Evolutionary conservation across 2,888 invertebrate species (phyloP).

Genomic region (Teinopalpus imperialis): DNA sequence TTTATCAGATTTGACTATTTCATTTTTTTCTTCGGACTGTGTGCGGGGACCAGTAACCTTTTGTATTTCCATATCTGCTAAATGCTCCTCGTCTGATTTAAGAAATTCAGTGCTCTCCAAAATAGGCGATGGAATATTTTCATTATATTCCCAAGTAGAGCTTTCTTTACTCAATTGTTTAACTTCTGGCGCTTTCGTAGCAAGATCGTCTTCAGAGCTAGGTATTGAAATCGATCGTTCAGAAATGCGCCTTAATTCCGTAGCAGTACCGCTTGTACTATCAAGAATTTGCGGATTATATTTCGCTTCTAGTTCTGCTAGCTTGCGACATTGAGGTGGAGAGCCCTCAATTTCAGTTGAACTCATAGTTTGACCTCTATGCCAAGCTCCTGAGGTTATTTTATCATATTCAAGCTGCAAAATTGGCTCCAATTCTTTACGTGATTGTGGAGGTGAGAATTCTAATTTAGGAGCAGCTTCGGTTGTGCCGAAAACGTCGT

Average conservation of each 20-base stretch:
- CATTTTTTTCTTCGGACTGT: slow-evolving; percentile 59
- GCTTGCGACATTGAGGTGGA: slow-evolving; percentile 86
- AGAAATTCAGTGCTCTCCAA: slow-evolving; percentile 83
- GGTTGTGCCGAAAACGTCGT: slow-evolving; percentile 89
- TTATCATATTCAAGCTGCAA: slow-evolving; percentile 87
- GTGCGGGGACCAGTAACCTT: slow-evolving; percentile 73
- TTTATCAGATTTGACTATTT: slow-evolving; percentile 47
- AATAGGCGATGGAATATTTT: slow-evolving; percentile 84
- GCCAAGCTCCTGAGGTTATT: slow-evolving; percentile 85
- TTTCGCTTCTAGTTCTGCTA: slow-evolving; percentile 84
- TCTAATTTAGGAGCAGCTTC: slow-evolving; percentile 88
- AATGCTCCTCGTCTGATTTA: slow-evolving; percentile 81
- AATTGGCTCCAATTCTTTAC: slow-evolving; percentile 89
- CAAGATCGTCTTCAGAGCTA: slow-evolving; percentile 88
- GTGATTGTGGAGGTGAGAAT: slow-evolving; percentile 88
- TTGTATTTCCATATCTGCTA: slow-evolving; percentile 78
- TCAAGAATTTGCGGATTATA: slow-evolving; percentile 85
- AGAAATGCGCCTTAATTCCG: slow-evolving; percentile 86
- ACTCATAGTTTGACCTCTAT: slow-evolving; percentile 87
- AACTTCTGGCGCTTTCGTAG: slow-evolving; percentile 80
- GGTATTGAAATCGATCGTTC: slow-evolving; percentile 89
- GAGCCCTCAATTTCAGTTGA: slow-evolving; percentile 90
- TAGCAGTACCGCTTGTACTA: slow-evolving; percentile 83
- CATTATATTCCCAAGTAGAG: slow-evolving; percentile 84
- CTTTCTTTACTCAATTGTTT: slow-evolving; percentile 75